Evolutionary conservation across 2,113 vertebrate species (phyloP), one percentile per base, ranked within the genome.

Genomic region (Circaetus cinerascens): DNA sequence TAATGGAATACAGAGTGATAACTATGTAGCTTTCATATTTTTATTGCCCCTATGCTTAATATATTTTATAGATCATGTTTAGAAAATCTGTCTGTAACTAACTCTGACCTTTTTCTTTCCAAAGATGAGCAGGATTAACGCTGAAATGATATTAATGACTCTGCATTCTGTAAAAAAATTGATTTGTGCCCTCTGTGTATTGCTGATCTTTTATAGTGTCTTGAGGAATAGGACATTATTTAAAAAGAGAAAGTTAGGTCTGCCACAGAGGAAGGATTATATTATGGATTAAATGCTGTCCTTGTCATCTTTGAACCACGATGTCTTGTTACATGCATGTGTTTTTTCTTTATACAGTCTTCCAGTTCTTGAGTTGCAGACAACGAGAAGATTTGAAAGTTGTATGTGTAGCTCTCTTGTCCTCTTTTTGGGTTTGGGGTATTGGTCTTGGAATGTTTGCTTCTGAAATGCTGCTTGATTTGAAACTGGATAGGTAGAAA

Each of bases 221-320:
- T 90, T 88, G 77, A 94, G 80, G 56, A 89, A 27, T 9, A 79
- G 38, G 41, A 68, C 51, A 74, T 56, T 50, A 73, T 59, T 90
- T 91, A 73, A 81, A 71, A 81, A 69, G 32, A 79, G 38, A 32
- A 93, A 76, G 23, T 66, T 72, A 60, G 56, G 73, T 80, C 43
- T 94, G 41, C 83, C 75, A 60, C 92, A 93, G 77, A 93, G 79
- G 78, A 85, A 93, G 76, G 48, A 68, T 85, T 96, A 69, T 88
- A 56, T 92, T 82, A 25, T 29, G 51, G 27, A 80, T 94, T 95
- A 81, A 95, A 63, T 86, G 67, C 63, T 93, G 71, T 76, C 67
- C 40, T 66, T 96, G 78, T 85, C 53, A 22, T 74, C 29, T 94
- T 62, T 69, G n/a, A 86, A 76, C 40, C n/a, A 86, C 15, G 72